Percentiles rank a stretch among this genome's conserved stretches.
Conservation (phyloP, 2,888 invertebrate genomes). For the Empis stercorea region DNA sequence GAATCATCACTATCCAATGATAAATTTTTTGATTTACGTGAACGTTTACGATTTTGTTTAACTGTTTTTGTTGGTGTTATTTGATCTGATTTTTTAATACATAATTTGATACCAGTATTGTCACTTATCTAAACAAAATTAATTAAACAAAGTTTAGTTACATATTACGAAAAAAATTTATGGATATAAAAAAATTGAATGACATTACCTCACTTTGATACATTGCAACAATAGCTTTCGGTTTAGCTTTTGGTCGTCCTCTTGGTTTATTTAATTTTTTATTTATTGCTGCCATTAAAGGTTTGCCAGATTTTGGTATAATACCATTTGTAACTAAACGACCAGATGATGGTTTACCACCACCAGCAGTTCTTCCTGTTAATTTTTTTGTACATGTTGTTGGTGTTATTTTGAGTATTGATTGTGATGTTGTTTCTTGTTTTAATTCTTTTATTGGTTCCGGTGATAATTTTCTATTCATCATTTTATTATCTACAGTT, state of each 20-base stretch:
- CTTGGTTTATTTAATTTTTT: slow-evolving; percentile 31
- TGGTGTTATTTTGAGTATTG: slow-evolving; percentile 4
- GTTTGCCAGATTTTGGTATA: slow-evolving; percentile 34
- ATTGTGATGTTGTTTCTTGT: neutral
- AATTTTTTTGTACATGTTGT: slow-evolving; percentile 7
- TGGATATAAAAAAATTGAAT: too few relatives aligned
- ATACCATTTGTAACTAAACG: slow-evolving; percentile 27
- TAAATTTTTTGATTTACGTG: slow-evolving; percentile 30
- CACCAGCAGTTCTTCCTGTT: slow-evolving; percentile 21
- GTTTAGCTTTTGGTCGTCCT: slow-evolving; percentile 36
- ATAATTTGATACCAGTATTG: slow-evolving; percentile 36
- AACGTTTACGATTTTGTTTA: slow-evolving; percentile 27
- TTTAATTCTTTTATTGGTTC: too few relatives aligned
- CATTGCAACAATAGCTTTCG: slow-evolving; percentile 39
- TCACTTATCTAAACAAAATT: slow-evolving; percentile 37
- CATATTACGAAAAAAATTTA: too few relatives aligned
- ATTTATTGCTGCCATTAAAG: slow-evolving; percentile 27
- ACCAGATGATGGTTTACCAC: slow-evolving; percentile 32
- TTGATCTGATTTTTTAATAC: slow-evolving; percentile 34
- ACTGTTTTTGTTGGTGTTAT: slow-evolving; percentile 18
- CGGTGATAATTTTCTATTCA: too few relatives aligned
- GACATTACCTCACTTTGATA: slow-evolving; percentile 47
- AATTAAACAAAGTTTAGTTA: neutral
- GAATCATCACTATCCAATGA: slow-evolving; percentile 38
- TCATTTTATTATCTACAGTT: too few relatives aligned